Percentiles rank a stretch among this genome's conserved stretches.
Conservation (phyloP, 2,797 vertebrate genomes). For the Cygnus olor region DNA sequence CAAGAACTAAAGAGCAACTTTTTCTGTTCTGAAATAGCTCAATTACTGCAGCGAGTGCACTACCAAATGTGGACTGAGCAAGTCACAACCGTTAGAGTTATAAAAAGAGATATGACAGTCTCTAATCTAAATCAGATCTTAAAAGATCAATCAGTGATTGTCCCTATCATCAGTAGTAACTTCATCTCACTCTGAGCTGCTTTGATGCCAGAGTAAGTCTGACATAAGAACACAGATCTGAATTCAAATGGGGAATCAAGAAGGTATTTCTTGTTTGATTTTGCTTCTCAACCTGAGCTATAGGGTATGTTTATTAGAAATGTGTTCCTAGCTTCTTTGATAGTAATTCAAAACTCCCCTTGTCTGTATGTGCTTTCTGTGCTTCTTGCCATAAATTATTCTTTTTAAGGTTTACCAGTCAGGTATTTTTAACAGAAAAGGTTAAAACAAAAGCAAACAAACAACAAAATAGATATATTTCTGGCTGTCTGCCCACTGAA, state of each 20-base stretch:
- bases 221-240: background rate
- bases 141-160: constrained; percentile 46
- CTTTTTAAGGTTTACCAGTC: background rate
- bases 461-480: background rate
- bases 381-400: background rate
- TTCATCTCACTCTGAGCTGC: background rate
- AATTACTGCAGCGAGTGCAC: background rate
- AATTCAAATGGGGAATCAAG: constrained; percentile 26
- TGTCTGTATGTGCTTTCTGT: background rate
- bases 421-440: background rate
- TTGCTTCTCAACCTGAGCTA: background rate
- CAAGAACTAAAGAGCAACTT: background rate
- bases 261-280: constrained; percentile 20
- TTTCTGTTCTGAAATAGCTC: background rate
- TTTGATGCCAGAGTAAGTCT: background rate
- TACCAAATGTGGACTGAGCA: background rate
- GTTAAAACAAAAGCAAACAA: background rate
- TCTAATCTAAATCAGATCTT: constrained; percentile 43
- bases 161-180: background rate
- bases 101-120: background rate
- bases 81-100: background rate
- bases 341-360: background rate
- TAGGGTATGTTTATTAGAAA: background rate
- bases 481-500: background rate
- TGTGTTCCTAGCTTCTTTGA: background rate